A percentile compares a stretch with the other conserved stretches of the same genome.
Conservation (phyloP, 2,113 vertebrate genomes). For the Eulacestoma nigropectus region DNA sequence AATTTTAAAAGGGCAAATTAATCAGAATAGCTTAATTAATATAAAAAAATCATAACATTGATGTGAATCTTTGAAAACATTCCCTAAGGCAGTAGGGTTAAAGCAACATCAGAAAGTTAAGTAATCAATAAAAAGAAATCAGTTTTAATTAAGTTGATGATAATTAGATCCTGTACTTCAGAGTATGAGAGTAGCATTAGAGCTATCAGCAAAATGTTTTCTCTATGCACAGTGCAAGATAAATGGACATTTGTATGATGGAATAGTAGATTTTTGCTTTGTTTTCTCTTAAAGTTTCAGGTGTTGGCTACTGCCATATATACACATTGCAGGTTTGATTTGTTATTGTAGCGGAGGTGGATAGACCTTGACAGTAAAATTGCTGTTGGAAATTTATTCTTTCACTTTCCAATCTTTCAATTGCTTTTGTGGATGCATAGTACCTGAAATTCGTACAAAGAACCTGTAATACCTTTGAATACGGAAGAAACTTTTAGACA, state of each 20-base stretch:
- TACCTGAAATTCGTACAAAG: not conserved
- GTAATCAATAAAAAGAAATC: conserved; percentile 40
- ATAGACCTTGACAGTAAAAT: conserved; percentile 21
- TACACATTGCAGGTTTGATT: not conserved
- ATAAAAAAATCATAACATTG: not conserved
- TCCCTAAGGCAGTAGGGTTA: not conserved
- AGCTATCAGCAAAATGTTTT: not conserved
- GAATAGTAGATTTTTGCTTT: not conserved
- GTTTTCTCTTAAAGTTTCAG: not conserved
- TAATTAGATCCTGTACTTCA: conserved; percentile 10
- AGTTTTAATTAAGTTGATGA: conserved; percentile 41
- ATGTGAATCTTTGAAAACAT: conserved; percentile 1
- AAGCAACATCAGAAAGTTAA: not conserved
- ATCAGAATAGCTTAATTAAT: conserved; percentile 34
- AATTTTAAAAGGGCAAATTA: not conserved
- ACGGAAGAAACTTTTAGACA: not conserved
- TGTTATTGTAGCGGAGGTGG: not conserved
- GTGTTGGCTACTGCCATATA: not conserved
- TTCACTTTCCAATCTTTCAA: not conserved
- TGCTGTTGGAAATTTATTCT: not conserved
- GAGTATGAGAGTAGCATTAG: not conserved
- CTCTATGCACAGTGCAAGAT: not conserved
- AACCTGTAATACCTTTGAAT: not conserved
- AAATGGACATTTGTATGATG: not conserved
- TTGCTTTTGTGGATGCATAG: not conserved